Evolutionary conservation across 2,113 vertebrate genomes (phyloP).

Genomic region (Vombatus ursinus): DNA sequence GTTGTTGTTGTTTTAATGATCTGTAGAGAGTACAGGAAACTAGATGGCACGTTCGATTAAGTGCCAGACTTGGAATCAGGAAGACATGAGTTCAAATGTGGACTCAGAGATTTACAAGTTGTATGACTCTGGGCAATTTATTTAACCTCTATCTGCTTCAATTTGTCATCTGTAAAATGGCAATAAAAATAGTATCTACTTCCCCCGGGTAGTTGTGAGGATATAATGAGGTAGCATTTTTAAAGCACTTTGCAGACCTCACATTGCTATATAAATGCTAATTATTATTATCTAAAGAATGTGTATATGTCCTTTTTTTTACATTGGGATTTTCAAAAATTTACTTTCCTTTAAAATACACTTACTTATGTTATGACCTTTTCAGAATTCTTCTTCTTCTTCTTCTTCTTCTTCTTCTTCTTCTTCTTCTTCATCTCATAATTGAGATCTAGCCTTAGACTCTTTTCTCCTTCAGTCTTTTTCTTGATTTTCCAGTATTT

Average conservation of each 20-base stretch:
- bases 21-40: background rate
- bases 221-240: background rate
- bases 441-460: background rate
- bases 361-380: background rate
- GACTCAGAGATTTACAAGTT: background rate
- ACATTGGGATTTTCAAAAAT: background rate
- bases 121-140: background rate
- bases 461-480: background rate
- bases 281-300: background rate
- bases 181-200: background rate
- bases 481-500: background rate
- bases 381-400: background rate
- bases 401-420: background rate
- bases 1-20: background rate
- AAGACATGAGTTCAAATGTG: background rate
- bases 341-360: background rate
- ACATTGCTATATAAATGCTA: background rate
- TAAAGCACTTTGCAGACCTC: background rate
- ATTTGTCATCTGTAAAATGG: background rate
- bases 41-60: background rate
- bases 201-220: background rate
- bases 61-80: background rate
- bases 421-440: background rate
- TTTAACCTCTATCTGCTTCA: background rate
- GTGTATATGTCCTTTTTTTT: background rate